Conservation (phyloP, 1,140 invertebrate genomes). For the Trichonephila clavata region DNA sequence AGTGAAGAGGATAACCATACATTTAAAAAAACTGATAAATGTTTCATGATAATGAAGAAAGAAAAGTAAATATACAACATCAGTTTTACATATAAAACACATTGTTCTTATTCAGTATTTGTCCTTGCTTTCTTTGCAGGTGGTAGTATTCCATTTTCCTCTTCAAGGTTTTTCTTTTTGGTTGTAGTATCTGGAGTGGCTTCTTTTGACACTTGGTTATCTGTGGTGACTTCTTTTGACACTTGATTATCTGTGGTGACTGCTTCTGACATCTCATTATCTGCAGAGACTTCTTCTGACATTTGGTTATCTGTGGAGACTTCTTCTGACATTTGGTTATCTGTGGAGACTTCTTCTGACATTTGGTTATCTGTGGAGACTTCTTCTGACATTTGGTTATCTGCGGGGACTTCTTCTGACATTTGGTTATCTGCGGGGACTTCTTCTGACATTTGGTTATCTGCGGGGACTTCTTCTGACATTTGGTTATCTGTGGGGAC, state of each 20-base stretch:
- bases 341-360: no score
- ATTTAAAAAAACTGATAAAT: constrained; percentile 25
- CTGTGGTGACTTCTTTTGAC: background rate
- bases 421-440: no score
- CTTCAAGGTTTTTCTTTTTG: constrained; percentile 1
- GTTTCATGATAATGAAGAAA: constrained; percentile 34
- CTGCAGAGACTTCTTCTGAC: no score
- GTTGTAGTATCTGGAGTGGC: background rate
- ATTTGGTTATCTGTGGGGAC: background rate
- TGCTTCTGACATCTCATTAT: no score
- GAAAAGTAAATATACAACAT: constrained; percentile 20
- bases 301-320: background rate
- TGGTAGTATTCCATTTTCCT: constrained; percentile 18
- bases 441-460: background rate
- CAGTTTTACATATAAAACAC: background rate
- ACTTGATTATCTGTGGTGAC: no score
- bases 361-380: no score
- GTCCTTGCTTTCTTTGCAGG: constrained; percentile 12
- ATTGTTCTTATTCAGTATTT: constrained; percentile 18
- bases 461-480: background rate
- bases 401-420: background rate
- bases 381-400: background rate
- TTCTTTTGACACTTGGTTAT: background rate
- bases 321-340: no score
- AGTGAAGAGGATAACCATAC: background rate